Base-by-base conservation (phyloP, 2,888 invertebrate genomes). In the Cataglyphis cursor region DNA sequence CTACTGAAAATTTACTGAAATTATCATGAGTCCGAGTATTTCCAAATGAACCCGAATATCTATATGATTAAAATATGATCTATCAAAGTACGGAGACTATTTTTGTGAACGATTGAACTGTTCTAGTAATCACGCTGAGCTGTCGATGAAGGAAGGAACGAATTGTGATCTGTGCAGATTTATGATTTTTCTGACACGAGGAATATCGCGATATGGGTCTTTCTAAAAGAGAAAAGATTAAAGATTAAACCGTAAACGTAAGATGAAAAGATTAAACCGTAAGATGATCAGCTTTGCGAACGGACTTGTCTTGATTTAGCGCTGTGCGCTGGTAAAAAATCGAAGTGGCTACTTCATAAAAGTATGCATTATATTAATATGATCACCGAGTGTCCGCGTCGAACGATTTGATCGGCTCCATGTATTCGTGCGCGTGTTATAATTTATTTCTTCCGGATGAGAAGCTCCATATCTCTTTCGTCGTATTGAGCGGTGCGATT, bases 321-420 rank as follows among this genome's bases (percentile, higher is more conserved):
- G 85, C 73, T 85, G 87, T 85, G 83, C 80, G 85, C 73, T 41
- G 21, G 61, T 76, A 48, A 82, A 68, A 87, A 57, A 41, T 68
- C 18, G 59, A 41, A 41, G 59, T 72, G 82, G 76, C 78, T 85
- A 66, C 74, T 87, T 84, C 78, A 74, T 61, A 81, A 76, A 70
- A 66, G 76, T 80, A 83, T 61, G 44, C 70, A 54, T 74, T 74
- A 59, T 66, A 82, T 83, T 82, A 80, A 85, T 74, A 68, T 44
- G 21, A 85, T 76, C 68, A 72, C 73, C 83, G 81, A 54, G 31
- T 64, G 57, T 44, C 48, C 66, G 51, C 64, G 62, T 83, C 75
- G 61, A 41, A 83, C 81, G 62, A 62, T 87, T 87, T 81, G 35
- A 70, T 66, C 38, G 48, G 44, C 70, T 78, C 59, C 62, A 68